Evolutionary conservation across 2,113 vertebrate genomes (phyloP).

Genomic region (Gymnogyps californianus): DNA sequence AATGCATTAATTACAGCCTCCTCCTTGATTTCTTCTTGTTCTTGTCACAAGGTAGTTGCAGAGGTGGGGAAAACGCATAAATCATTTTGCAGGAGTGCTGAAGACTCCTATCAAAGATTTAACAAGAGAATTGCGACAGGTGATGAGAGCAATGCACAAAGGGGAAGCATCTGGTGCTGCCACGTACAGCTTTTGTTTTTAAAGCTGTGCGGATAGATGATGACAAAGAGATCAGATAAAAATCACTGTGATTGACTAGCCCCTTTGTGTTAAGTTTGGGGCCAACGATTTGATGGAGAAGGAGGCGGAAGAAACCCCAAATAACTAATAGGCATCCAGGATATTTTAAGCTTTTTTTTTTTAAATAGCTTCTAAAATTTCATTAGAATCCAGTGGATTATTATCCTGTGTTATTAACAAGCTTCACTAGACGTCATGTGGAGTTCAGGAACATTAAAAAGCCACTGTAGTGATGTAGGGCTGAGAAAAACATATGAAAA

Average conservation of each 20-base stretch:
- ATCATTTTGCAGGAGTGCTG: conserved; percentile 30
- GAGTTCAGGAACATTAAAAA: not conserved
- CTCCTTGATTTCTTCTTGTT: conserved; percentile 8
- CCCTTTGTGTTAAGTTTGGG: conserved; percentile 25
- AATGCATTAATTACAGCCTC: conserved; percentile 25
- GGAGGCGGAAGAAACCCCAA: not conserved
- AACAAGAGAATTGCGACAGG: conserved; percentile 35
- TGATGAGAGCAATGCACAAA: conserved; percentile 54
- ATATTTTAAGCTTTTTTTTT: not conserved
- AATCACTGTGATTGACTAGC: conserved; percentile 50
- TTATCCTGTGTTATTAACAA: conserved; percentile 9
- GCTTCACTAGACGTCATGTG: not conserved
- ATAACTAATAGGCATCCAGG: not conserved
- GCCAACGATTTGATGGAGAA: conserved; percentile 10
- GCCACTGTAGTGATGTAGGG: not conserved
- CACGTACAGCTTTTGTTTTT: conserved; percentile 35
- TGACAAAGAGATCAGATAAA: conserved; percentile 21
- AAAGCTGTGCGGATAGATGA: not conserved
- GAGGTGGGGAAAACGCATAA: conserved; percentile 51
- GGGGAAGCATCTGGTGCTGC: not conserved
- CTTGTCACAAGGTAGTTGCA: conserved; percentile 53
- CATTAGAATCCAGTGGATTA: not conserved
- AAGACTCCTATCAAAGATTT: conserved; percentile 15
- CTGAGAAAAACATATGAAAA: not conserved
- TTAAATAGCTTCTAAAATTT: not conserved